A percentile compares a stretch with the other conserved stretches of the same genome.
phyloP scores from a whole-genome alignment of 2,113 vertebrate genomes.

The Alouatta palliata region DNA sequence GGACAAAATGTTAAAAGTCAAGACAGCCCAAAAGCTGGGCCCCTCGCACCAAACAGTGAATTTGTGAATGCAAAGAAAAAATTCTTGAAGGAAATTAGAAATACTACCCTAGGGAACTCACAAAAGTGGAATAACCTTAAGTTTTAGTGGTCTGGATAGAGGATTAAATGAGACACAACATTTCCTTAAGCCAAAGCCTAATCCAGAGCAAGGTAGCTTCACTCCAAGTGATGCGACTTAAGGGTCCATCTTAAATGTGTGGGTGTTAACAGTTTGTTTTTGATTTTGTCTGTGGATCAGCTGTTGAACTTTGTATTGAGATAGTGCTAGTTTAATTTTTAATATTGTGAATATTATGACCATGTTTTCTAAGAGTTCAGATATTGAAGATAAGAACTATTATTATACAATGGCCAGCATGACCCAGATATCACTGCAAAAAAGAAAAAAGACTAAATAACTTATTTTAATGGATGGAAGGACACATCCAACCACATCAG shows the following conservation, averaged over 20 bases:
- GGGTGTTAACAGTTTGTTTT: neutral
- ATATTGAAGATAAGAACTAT: neutral
- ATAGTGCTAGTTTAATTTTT: neutral
- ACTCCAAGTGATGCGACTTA: neutral
- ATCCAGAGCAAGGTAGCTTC: neutral
- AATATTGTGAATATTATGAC: neutral
- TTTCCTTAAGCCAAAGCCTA: neutral
- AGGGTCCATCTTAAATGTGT: neutral
- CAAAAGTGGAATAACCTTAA: neutral
- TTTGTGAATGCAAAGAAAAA: too few relatives aligned
- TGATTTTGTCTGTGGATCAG: neutral
- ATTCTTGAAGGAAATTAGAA: neutral
- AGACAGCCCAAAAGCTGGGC: too few relatives aligned
- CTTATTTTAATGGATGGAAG: neutral
- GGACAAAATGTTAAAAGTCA: neutral
- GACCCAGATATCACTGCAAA: neutral
- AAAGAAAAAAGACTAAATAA: neutral
- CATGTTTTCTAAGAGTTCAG: neutral
- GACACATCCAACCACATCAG: neutral
- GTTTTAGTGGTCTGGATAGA: neutral
- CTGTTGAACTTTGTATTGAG: neutral
- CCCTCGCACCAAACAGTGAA: too few relatives aligned
- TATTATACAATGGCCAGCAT: neutral
- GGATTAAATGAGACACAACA: neutral
- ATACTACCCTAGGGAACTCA: neutral